Base-by-base conservation (phyloP, 2,888 invertebrate genomes). In the Drosophila histrio region DNA sequence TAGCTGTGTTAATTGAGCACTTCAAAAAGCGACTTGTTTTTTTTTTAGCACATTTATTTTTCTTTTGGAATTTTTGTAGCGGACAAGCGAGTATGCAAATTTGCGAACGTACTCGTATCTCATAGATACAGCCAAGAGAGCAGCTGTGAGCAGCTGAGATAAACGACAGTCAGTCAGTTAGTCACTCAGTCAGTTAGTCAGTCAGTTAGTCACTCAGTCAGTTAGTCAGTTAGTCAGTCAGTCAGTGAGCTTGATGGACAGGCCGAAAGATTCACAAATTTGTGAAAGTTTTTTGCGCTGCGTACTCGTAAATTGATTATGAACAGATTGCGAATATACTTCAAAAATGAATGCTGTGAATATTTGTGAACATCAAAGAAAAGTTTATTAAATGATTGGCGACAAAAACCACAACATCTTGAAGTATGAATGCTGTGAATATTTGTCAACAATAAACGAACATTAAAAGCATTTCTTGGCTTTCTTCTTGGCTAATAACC, bases 241-340 rank as follows among this genome's bases (percentile, higher is more conserved):
- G 24, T 38, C 19, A 24, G 47, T 60, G 22, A 26, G 32, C 17
- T 32, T 39, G 39, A 47, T 15, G 39, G 41, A 49, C 39, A 49
- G 43, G 34, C 30, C 58, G 52, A 44, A 34, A 69, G 73, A 72
- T 70, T 63, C 52, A 63, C 65, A 50, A 32, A 30, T n/a, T 62
- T 53, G 82, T 87, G 82, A 82, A 83, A 83, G 87, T 87, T 87
- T 46, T 19, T 39, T 19, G 19, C 21, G 44, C 63, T 65, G 77
- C 64, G 81, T 65, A 73, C 73, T 76, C 66, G 58, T 69, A 87
- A 83, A 83, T 87, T 87, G 82, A 83, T 83, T 83, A 84, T 87
- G 87, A 76, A 69, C 73, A 68, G 83, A 64, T 76, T 73, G 73
- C 56, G 74, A 78, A 19, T 21, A 19, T 21, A 7, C 19, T n/a